Evolutionary conservation across 2,888 invertebrate species (phyloP).

Genomic region (Holacanthella duospinosa): DNA sequence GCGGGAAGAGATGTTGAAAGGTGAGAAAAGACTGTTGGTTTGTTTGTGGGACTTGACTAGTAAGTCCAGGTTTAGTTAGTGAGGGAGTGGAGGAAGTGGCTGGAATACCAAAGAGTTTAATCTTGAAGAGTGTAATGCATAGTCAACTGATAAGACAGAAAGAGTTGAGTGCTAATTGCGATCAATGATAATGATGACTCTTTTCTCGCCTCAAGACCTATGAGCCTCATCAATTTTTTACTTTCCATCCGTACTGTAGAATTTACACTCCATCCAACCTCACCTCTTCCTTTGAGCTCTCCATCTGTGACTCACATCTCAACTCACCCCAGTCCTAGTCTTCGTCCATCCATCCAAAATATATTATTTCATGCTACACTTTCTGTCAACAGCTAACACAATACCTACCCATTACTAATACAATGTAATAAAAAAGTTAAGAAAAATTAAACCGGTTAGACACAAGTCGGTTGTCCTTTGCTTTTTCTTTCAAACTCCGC

Average conservation of each 20-base stretch:
- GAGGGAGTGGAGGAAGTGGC: too few species aligned
- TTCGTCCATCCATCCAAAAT: background rate
- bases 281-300: too few species aligned
- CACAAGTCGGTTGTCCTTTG: too few species aligned
- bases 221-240: too few species aligned
- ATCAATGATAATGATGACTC: conserved; percentile 5
- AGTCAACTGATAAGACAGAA: background rate
- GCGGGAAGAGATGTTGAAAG: background rate
- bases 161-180: conserved; percentile 2
- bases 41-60: background rate
- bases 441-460: background rate
- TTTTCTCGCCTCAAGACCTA: conserved; percentile 3
- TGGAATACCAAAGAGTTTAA: background rate
- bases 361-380: background rate
- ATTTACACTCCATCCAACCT: too few species aligned
- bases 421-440: background rate
- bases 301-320: too few species aligned
- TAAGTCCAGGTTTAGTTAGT: too few species aligned
- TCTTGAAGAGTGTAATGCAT: too few species aligned
- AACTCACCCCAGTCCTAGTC: too few species aligned
- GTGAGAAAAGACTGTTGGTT: background rate
- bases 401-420: background rate
- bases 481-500: too few species aligned
- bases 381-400: background rate
- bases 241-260: too few species aligned